Percentiles rank a stretch among this genome's conserved stretches.
Evolutionary conservation across 1,140 invertebrate genomes (phyloP).

Genomic region (Saccostrea cuccullata): DNA sequence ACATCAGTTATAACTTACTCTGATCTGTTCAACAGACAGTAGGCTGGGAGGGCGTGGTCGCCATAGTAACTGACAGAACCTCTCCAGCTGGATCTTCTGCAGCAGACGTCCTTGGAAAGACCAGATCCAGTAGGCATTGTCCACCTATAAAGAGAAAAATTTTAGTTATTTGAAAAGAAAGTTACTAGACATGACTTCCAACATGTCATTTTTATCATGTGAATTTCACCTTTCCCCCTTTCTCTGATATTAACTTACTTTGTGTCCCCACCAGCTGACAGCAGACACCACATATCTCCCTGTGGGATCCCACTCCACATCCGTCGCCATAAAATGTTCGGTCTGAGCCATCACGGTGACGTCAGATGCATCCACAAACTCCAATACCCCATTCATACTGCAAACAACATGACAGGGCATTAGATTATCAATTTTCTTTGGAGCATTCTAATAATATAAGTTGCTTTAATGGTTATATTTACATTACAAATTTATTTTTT

Average conservation of each 20-base stretch:
- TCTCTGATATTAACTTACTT: constrained; percentile 81
- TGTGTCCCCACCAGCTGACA: constrained; percentile 96
- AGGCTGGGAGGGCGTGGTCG: constrained; percentile 94
- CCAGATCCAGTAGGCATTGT: constrained; percentile 98
- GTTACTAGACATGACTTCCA: no score
- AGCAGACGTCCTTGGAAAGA: constrained; percentile 94
- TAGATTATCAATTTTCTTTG: no score
- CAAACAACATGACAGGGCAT: constrained; percentile 41
- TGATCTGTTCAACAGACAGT: constrained; percentile 84
- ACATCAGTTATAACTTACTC: constrained; percentile 67
- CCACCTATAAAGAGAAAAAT: constrained; percentile 81
- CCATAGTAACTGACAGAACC: constrained; percentile 97
- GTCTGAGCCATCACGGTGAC: constrained; percentile 95
- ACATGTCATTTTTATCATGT: no score
- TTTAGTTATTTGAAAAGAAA: no score
- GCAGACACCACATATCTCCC: constrained; percentile 98
- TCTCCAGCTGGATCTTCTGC: constrained; percentile 90
- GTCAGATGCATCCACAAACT: constrained; percentile 97
- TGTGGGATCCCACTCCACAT: constrained; percentile 99
- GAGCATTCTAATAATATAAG: no score
- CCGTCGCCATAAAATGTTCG: constrained; percentile 96
- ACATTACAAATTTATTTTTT: background rate
- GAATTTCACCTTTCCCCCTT: background rate
- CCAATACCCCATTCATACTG: constrained; percentile 91
- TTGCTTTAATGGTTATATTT: background rate